Evolutionary conservation across 2,888 invertebrate species (phyloP).

Genomic region (Myopa tessellatipennis): DNA sequence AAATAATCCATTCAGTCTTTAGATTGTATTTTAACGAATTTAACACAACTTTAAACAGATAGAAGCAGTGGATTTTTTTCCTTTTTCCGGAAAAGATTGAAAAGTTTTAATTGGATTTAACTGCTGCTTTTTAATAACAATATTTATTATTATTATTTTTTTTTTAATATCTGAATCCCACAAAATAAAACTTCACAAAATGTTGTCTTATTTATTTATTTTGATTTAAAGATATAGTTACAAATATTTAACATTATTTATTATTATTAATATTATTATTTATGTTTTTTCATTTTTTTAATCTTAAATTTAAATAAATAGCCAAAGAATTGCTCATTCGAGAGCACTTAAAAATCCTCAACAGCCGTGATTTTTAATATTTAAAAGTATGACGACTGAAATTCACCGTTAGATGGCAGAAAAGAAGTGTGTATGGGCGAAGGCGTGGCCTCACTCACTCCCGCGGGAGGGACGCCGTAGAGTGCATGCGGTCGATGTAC

Average conservation of each 20-base stretch:
- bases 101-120: no score
- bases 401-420: conserved; percentile 7
- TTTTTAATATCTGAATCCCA: not conserved
- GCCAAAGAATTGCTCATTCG: not conserved
- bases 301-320: not conserved
- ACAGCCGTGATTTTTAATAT: not conserved
- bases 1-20: no score
- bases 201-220: not conserved
- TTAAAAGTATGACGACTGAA: not conserved
- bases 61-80: no score
- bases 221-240: not conserved
- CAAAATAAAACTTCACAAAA: not conserved
- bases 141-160: no score
- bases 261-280: not conserved
- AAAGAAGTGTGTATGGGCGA: not conserved
- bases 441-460: not conserved
- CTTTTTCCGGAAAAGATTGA: no score
- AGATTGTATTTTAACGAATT: no score
- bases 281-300: not conserved
- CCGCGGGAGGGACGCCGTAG: conserved; percentile 28
- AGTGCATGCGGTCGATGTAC: conserved; percentile 27
- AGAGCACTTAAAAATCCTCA: not conserved
- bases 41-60: no score
- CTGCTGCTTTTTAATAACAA: no score
- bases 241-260: not conserved